Evolutionary conservation across 2,888 invertebrate genomes (phyloP), one percentile per base, ranked within the genome.

Genomic region (Tyria jacobaeae): DNA sequence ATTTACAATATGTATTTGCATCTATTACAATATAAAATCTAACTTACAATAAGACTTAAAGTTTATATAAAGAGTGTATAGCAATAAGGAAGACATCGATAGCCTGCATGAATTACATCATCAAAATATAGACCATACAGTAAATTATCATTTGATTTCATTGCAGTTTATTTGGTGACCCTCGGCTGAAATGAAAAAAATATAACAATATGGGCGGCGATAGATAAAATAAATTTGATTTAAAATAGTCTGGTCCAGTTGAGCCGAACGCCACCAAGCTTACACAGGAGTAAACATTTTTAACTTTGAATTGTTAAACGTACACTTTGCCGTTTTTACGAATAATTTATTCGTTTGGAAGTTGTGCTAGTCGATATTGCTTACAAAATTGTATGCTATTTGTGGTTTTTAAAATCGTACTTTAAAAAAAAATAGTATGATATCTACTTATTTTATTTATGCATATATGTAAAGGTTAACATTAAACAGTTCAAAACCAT

Each of bases 11-110:
- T 54, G 71, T n/a, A n/a, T n/a, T 77, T 73, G 74, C 57, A 72
- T 67, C 76, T 82, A 81, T 65, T 76, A 79, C 78, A 61, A 83
- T 87, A 87, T 82, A 87, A 87, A 87, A 86, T 88, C 89, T 91
- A 90, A 84, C 89, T 90, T 91, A 92, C 84, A 73, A 72, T 88
- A 85, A 79, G 80, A 87, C 87, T 89, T 90, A 89, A 80, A 83
- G 78, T 85, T 82, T 87, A 89, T 90, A 91, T 87, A 89, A 88
- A 89, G 89, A 92, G 88, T 94, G 89, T 94, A 94, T 93, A 94
- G 93, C 93, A 90, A 86, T 89, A 89, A 93, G 94, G 94, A 94
- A 94, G 94, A 94, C 94, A 93, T 94, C 89, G 88, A 92, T 93
- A 93, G 94, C 94, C 93, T 94, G 93, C 93, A 92, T 93, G 83